These are phyloP conservation scores for Sebastes nivosus DNA, from an alignment of 2,797 vertebrate genomes.

Conservation along the genomic window DNA sequence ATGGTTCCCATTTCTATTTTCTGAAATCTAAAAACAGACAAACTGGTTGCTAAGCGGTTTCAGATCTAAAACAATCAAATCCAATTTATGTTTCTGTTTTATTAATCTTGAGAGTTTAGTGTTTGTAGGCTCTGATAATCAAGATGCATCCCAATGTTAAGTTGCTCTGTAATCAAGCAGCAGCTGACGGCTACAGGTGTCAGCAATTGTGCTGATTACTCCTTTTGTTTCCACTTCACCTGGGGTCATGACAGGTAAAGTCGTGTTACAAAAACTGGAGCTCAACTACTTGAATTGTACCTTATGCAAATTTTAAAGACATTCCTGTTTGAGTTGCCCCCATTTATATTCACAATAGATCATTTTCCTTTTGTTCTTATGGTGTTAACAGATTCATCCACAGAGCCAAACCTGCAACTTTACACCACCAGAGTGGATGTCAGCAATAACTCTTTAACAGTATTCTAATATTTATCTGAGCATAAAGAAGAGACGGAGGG, in stretches of 20 bases:
- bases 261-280: neutral
- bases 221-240: neutral
- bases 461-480: slow-evolving; percentile 8
- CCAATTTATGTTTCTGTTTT: neutral
- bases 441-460: neutral
- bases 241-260: neutral
- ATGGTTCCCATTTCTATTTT: neutral
- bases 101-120: neutral
- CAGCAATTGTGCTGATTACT: neutral
- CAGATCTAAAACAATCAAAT: neutral
- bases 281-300: neutral
- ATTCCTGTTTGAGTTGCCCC: neutral
- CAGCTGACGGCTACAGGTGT: neutral
- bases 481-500: neutral
- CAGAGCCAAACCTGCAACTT: neutral
- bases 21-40: slow-evolving; percentile 18
- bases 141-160: neutral
- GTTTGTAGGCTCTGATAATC: neutral
- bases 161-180: neutral
- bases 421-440: neutral
- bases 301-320: neutral
- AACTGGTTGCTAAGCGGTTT: neutral
- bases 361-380: neutral
- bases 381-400: neutral
- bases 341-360: neutral